Base-by-base conservation (phyloP, 2,888 invertebrate genomes). In the Malachius bipustulatus region DNA sequence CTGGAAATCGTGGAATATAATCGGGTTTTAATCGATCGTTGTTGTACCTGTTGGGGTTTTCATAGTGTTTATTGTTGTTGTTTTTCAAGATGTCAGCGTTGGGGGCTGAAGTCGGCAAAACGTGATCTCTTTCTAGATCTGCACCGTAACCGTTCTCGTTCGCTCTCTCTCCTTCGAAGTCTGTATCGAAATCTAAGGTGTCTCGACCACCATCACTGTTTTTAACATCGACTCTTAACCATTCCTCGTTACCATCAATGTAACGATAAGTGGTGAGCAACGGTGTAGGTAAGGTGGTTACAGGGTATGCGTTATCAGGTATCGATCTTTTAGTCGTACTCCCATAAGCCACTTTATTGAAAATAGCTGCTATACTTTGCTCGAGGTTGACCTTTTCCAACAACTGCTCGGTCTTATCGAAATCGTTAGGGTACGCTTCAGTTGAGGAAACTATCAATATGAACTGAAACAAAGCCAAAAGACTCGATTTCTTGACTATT, bases 31-130 rank as follows among this genome's bases (percentile, higher is more conserved):
- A 49, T 47, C 62, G 53, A 36, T 64, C 64, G 44, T 64, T 63
- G 43, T 63, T 62, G 43, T 71, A 70, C 15, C 71, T 62, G 56
- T 71, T 78, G 15, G 80, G 80, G 65, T 81, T 81, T 46, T 77
- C 77, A 59, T 80, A 78, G 37, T 79, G 73, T 42, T 77, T 77
- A 58, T 81, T 79, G 61, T 76, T 78, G 62, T 80, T 77, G 54
- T 80, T 77, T 63, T 81, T 79, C 55, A 80, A 67, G 49, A 81
- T 79, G 60, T 80, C 80, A n/a, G 80, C 80, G 50, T 79, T 79
- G 39, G 80, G 80, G 35, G 80, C 80, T 38, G 78, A 77, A 43
- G 80, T 81, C 11, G 80, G 80, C 53, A 81, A 57, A 29, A 74
- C 79, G 60, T 81, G 80, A 60, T 80, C 80, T 46, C 76, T 66